These are phyloP conservation scores for Cephonodes hylas DNA, from an alignment of 2,888 invertebrate species.

Conservation along the genomic window DNA sequence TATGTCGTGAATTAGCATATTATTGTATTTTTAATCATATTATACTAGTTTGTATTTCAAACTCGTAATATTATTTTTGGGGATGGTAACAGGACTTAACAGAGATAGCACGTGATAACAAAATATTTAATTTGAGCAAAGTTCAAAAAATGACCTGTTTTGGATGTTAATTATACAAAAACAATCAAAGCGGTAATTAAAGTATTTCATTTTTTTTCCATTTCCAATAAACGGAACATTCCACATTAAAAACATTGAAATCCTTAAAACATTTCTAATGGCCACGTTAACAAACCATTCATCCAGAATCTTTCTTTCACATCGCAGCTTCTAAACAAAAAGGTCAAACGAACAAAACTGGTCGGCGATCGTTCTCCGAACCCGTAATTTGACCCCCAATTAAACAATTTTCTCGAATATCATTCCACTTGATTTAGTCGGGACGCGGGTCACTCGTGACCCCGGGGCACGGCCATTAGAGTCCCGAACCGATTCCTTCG, in stretches of 20 bases:
- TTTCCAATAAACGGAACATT: background rate
- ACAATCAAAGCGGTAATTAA: background rate
- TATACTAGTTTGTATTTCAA: no score
- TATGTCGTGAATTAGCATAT: no score
- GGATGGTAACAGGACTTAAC: no score
- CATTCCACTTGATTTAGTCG: conserved; percentile 65
- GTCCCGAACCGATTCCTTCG: conserved; percentile 63
- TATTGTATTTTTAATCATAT: no score
- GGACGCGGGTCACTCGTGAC: conserved; percentile 63
- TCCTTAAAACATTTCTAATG: background rate
- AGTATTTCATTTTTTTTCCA: background rate
- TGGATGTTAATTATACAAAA: no score
- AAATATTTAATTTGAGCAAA: no score
- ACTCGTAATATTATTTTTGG: no score
- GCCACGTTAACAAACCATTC: background rate
- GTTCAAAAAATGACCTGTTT: no score
- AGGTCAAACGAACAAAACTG: conserved; percentile 48
- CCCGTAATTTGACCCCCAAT: conserved; percentile 74
- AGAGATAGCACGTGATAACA: no score
- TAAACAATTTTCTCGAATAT: conserved; percentile 79
- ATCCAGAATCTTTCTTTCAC: background rate
- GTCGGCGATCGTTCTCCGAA: conserved; percentile 53
- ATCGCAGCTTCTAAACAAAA: conserved; percentile 36
- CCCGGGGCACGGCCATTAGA: conserved; percentile 71
- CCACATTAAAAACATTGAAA: background rate